Evolutionary conservation across 2,888 invertebrate genomes (phyloP), one percentile per base, ranked within the genome.

Genomic region (Apocheima hispidaria): DNA sequence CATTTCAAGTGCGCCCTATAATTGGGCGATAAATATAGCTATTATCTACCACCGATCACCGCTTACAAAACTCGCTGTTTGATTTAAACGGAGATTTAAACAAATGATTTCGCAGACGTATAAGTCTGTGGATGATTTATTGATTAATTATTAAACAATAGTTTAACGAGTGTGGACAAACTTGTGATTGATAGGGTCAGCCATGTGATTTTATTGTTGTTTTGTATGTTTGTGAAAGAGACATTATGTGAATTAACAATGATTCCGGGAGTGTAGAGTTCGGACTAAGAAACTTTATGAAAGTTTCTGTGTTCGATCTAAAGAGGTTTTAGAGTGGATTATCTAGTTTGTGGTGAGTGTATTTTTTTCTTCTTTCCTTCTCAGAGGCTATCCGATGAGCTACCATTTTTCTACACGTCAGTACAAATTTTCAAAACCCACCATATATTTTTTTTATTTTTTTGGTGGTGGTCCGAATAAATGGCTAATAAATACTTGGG

Each of bases 1-100:
- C 33, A 53, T 58, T 70, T 68, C 53, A 70, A 72, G 67, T 67
- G 66, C 65, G 77, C 73, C 75, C 73, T 66, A 61, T 73, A 51
- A 55, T 65, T 70, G 71, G 75, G 73, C 74, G 14, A 50, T 61
- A 66, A 65, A 65, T 72, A 66, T 75, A 77, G 69, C 33, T n/a
- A 50, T 18, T 10, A 51, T 40, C n/a, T n/a, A n/a, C n/a, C n/a
- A n/a, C n/a, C n/a, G n/a, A n/a, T n/a, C 38, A 23, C 7, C 2
- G 40, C 33, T 16, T 23, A 44, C 26, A 44, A 44, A 40, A 20
- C 10, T 21, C 0, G 10, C n/a, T 41, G 26, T 30, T 44, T 26
- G 7, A n/a, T 30, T 30, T 44, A 16, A 20, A 20, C 9, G 14
- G 4, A 9, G 16, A 7, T 36, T 36, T 36, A 12, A 33, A 33